Conservation (phyloP, 2,797 vertebrate genomes). For the Potorous gilbertii region DNA sequence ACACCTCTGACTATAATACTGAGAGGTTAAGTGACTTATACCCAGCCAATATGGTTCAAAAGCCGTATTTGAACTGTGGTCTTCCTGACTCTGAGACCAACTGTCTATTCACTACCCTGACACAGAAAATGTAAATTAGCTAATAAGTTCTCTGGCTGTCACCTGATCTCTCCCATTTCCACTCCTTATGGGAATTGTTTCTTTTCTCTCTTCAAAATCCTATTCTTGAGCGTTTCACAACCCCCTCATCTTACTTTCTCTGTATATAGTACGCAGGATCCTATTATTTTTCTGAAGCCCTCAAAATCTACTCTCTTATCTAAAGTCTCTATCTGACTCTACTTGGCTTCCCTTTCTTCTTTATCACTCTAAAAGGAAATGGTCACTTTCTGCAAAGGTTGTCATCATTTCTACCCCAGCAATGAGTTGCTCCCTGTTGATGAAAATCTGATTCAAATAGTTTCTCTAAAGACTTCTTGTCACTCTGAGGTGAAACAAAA, state of each 20-base stretch:
- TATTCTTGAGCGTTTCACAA: neutral
- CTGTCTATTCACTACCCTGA: neutral
- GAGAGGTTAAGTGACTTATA: neutral
- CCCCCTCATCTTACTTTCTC: neutral
- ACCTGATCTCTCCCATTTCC: neutral
- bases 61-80: neutral
- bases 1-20: neutral
- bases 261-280: neutral
- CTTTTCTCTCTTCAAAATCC: neutral
- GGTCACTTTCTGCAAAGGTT: neutral
- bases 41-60: neutral
- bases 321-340: neutral
- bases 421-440: neutral
- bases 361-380: neutral
- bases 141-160: neutral
- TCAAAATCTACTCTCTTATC: neutral
- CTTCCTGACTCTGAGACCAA: neutral
- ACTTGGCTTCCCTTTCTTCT: neutral
- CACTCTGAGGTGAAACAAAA: neutral
- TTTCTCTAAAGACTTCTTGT: neutral
- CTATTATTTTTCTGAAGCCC: neutral
- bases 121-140: neutral
- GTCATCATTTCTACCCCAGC: neutral
- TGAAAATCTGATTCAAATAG: neutral
- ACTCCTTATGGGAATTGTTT: neutral